Evolutionary conservation across 1,140 invertebrate species (phyloP).

Genomic region (Daktulosphaira vitifoliae): DNA sequence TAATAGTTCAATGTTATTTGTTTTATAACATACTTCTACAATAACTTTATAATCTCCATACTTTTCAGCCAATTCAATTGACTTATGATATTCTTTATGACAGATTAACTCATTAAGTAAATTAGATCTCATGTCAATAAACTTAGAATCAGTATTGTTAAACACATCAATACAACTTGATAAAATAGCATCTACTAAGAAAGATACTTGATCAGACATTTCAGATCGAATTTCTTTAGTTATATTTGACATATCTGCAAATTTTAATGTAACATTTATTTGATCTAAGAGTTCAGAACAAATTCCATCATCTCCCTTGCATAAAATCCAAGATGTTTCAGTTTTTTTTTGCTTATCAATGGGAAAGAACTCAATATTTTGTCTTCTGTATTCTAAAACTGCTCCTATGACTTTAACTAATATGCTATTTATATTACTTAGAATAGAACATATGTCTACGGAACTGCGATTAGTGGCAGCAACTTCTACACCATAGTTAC

Average conservation of each 20-base stretch:
- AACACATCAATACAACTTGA: constrained; percentile 10
- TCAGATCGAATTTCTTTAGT: constrained; percentile 16
- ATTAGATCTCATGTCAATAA: neutral
- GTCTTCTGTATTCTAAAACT: constrained; percentile 23
- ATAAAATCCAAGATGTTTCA: constrained; percentile 23
- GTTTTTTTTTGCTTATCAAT: constrained; percentile 23
- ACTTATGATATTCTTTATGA: constrained; percentile 11
- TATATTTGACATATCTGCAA: constrained; percentile 2
- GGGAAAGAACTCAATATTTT: constrained; percentile 15
- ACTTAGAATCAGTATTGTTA: neutral
- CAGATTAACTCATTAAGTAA: constrained; percentile 1
- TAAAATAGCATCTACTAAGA: neutral
- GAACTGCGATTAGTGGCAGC: constrained; percentile 13
- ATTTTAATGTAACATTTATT: constrained; percentile 16
- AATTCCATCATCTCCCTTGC: constrained; percentile 7
- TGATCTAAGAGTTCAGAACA: neutral
- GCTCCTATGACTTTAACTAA: constrained; percentile 19
- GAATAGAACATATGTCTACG: constrained; percentile 21
- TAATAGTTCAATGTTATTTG: constrained; percentile 17
- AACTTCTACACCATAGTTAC: constrained; percentile 16
- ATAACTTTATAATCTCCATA: constrained; percentile 18
- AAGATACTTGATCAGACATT: constrained; percentile 27
- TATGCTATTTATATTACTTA: constrained; percentile 5
- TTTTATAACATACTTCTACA: constrained; percentile 22
- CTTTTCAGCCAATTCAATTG: constrained; percentile 29